phyloP scores from a whole-genome alignment of 1,140 invertebrate species.

The Zaprionus nigranus region DNA sequence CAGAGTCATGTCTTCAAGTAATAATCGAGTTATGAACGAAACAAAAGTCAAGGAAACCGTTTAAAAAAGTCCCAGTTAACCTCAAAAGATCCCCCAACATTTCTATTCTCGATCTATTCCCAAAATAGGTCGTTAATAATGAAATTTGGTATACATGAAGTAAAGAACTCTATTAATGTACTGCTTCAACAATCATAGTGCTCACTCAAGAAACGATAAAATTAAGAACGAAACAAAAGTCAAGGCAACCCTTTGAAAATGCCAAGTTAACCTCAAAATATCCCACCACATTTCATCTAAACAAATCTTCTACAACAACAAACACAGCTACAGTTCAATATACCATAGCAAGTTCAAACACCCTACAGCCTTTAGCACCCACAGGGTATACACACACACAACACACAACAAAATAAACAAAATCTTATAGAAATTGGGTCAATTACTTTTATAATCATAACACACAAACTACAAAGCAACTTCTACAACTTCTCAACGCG shows the following conservation, averaged over 20 bases:
- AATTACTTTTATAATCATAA: slow-evolving; percentile 65
- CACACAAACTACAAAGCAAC: slow-evolving; percentile 32
- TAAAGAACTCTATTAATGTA: background rate
- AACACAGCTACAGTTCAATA: background rate
- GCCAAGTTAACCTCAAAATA: too few species aligned
- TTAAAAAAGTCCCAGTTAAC: too few species aligned
- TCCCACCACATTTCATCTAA: too few species aligned
- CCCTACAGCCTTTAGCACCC: background rate
- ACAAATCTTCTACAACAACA: background rate
- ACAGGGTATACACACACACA: slow-evolving; percentile 18
- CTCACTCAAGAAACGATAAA: too few species aligned
- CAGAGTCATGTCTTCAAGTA: too few species aligned
- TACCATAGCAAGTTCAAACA: background rate
- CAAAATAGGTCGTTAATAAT: too few species aligned
- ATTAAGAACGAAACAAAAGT: too few species aligned
- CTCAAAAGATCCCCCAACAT: too few species aligned
- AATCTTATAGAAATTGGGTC: slow-evolving; percentile 56
- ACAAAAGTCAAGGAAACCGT: too few species aligned
- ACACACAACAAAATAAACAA: slow-evolving; percentile 18
- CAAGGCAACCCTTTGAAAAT: too few species aligned
- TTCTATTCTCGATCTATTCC: too few species aligned
- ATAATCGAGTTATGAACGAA: too few species aligned
- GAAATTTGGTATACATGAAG: background rate
- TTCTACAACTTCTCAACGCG: slow-evolving; percentile 32
- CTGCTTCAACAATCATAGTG: background rate